These are phyloP conservation scores for Syngnathus typhle DNA, from an alignment of 2,113 vertebrate species.

Conservation along the genomic window DNA sequence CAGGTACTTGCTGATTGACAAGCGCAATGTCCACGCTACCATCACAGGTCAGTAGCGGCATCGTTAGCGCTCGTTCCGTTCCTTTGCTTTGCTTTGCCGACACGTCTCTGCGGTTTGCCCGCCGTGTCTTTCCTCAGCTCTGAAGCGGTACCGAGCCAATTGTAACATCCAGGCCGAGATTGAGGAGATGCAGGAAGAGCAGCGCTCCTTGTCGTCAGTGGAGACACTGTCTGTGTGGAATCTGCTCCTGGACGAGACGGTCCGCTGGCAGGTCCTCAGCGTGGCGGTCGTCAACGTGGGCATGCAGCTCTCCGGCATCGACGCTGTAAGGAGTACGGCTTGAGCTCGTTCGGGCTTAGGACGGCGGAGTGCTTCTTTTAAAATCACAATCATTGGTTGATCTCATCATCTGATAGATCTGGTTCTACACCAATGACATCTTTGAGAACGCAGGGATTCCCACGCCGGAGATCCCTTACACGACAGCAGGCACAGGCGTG, in stretches of 20 bases:
- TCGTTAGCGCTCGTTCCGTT: too few species aligned
- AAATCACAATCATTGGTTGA: too few species aligned
- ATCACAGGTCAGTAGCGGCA: conserved; percentile 72
- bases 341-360: too few species aligned
- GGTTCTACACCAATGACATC: conserved; percentile 90
- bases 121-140: conserved; percentile 56
- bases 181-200: conserved; percentile 85
- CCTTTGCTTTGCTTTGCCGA: too few species aligned
- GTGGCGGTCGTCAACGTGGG: conserved; percentile 82
- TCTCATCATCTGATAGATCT: conserved; percentile 71
- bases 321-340: conserved; percentile 74
- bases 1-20: conserved; percentile 85
- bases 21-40: conserved; percentile 73
- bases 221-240: conserved; percentile 72
- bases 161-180: conserved; percentile 77
- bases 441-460: conserved; percentile 81
- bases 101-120: neutral
- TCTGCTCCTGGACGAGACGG: conserved; percentile 68
- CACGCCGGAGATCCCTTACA: conserved; percentile 76
- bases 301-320: conserved; percentile 89
- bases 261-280: conserved; percentile 80
- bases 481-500: conserved; percentile 79
- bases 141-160: conserved; percentile 75
- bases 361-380: too few species aligned
- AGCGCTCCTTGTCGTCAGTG: conserved; percentile 71